These are phyloP conservation scores for Perognathus longimembris DNA, from an alignment of 2,113 vertebrate species.

Conservation along the genomic window DNA sequence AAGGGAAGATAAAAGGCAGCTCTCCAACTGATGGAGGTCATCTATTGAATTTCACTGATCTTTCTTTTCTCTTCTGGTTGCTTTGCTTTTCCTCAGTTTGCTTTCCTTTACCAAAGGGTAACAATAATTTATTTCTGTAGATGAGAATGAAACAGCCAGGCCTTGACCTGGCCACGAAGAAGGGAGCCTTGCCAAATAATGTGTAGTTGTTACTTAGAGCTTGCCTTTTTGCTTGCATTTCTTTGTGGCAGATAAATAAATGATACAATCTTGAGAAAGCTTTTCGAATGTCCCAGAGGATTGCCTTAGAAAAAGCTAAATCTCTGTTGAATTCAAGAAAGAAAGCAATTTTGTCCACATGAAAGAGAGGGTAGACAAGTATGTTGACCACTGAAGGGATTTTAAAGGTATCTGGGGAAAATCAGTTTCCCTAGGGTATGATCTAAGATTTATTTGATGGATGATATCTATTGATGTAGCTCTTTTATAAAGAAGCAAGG, in stretches of 20 bases:
- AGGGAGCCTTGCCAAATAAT: neutral
- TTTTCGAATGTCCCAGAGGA: conserved; percentile 63
- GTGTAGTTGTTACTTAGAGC: conserved; percentile 48
- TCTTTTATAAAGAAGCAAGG: conserved; percentile 60
- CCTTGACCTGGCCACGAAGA: conserved; percentile 35
- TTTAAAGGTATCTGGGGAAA: conserved; percentile 62
- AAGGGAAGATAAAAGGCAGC: conserved; percentile 32
- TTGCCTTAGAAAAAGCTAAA: conserved; percentile 67
- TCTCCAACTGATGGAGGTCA: neutral
- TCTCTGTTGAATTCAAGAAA: conserved; percentile 66
- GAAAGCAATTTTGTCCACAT: conserved; percentile 55
- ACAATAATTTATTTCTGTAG: conserved; percentile 53
- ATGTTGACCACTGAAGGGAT: conserved; percentile 53
- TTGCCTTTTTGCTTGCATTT: conserved; percentile 64
- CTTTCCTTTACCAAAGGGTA: conserved; percentile 32
- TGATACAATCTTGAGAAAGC: conserved; percentile 72
- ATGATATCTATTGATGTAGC: conserved; percentile 54
- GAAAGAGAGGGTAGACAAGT: conserved; percentile 39
- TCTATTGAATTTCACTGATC: conserved; percentile 23
- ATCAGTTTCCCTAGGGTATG: conserved; percentile 48
- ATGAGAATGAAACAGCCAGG: conserved; percentile 40
- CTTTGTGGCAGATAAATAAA: conserved; percentile 69
- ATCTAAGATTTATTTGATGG: conserved; percentile 61
- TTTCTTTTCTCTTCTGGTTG: neutral
- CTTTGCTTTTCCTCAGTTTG: conserved; percentile 52